Conservation (phyloP, 2,113 vertebrate genomes). For the Gavialis gangeticus region DNA sequence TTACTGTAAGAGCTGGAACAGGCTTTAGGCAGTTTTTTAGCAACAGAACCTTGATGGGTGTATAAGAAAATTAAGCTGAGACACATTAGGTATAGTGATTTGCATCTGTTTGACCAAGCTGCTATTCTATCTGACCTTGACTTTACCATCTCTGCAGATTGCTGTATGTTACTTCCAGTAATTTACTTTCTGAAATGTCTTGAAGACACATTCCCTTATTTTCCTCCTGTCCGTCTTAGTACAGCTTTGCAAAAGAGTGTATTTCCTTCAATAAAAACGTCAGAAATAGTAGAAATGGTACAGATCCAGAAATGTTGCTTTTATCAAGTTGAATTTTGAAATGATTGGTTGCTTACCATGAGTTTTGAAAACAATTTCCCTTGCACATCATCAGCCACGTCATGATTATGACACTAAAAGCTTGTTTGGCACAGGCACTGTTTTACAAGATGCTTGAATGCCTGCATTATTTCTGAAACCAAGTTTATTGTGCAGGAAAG, state of each 20-base stretch:
- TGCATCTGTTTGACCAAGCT: not conserved
- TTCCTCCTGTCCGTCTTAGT: not conserved
- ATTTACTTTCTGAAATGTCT: conserved; percentile 9
- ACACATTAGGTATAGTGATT: conserved; percentile 19
- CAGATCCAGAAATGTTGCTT: conserved; percentile 17
- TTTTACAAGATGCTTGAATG: not conserved
- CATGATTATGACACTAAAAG: not conserved
- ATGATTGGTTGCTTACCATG: not conserved
- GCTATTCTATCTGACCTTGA: not conserved
- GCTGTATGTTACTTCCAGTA: not conserved
- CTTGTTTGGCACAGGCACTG: not conserved
- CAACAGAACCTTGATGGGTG: not conserved
- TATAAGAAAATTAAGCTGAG: conserved; percentile 33
- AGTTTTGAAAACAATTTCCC: conserved; percentile 10
- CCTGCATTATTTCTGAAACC: not conserved
- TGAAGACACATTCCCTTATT: not conserved
- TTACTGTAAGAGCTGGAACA: not conserved
- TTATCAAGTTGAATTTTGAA: not conserved
- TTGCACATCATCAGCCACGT: not conserved
- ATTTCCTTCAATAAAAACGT: conserved; percentile 4
- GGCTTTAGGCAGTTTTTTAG: conserved; percentile 25
- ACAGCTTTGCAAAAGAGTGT: not conserved
- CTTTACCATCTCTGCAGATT: not conserved
- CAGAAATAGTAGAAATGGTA: not conserved
- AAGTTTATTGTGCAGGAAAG: not conserved